phyloP scores from a whole-genome alignment of 2,113 vertebrate genomes.

The Chaetops frenatus region DNA sequence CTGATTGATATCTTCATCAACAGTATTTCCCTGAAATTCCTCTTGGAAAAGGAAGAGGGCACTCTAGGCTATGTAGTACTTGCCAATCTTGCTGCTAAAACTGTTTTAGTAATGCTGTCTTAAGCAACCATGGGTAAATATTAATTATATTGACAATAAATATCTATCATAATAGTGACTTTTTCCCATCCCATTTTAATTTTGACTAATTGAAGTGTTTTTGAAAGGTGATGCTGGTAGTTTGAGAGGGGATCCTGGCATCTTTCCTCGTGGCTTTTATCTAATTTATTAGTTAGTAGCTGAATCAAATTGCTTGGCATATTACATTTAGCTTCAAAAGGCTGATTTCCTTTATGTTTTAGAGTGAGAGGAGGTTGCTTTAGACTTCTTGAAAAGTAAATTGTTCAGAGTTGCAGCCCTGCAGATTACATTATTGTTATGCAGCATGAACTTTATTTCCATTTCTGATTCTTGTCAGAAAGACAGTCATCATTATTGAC shows the following conservation, averaged over 20 bases:
- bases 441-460: background rate
- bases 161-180: background rate
- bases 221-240: background rate
- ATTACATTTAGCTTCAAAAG: background rate
- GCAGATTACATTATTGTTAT: background rate
- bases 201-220: slow-evolving; percentile 7
- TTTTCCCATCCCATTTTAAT: background rate
- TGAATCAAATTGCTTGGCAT: background rate
- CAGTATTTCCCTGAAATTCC: background rate
- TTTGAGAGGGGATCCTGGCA: background rate
- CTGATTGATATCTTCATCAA: background rate
- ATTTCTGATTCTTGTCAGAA: background rate
- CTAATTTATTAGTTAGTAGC: slow-evolving; percentile 15
- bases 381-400: background rate
- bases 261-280: slow-evolving; percentile 19
- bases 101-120: background rate
- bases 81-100: background rate
- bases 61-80: slow-evolving; percentile 48
- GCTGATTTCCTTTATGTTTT: background rate
- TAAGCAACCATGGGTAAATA: background rate
- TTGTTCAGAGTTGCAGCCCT: background rate
- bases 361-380: background rate
- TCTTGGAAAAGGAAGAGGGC: slow-evolving; percentile 67
- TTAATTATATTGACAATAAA: slow-evolving; percentile 33
- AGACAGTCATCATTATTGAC: background rate